Evolutionary conservation across 2,888 invertebrate genomes (phyloP), one percentile per base, ranked within the genome.

Genomic region (Agrotis exclamationis): DNA sequence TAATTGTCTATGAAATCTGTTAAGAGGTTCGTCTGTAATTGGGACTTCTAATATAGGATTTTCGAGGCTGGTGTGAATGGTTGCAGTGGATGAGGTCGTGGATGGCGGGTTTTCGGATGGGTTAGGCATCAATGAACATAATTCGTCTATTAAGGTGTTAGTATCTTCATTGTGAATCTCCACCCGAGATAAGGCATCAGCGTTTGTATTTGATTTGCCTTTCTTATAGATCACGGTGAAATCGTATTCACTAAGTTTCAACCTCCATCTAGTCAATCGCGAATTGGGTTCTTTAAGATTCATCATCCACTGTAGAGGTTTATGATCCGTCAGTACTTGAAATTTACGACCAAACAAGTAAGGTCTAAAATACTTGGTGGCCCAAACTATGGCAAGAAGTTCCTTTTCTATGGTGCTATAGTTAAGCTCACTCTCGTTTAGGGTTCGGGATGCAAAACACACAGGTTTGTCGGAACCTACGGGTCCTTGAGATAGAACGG

Each of bases 371-470:
- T 44, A 44, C 13, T 44, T 44, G 13, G 20, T 50, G 3, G 20
- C 20, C 50, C 50, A 50, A 22, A 50, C 20, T 51, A 51, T 51
- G 13, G 20, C 56, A n/a, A 56, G 56, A 13, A 56, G 1, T 6
- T 56, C 56, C 13, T 56, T 56, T 13, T 56, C 56, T 3, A 56
- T 56, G 33, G 56, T 56, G 1, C 56, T 56, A 33, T 33, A 56
- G 18, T 57, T 57, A 3, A 57, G 14, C 14, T 57, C 56, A 7
- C 56, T 57, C 33, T 57, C 33, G 1, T 57, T 33, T n/a, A 33
- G n/a, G 6, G n/a, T 57, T 33, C 56, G 33, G 3, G 56, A 57
- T 33, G 56, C 56, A 13, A n/a, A 33, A 33, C 56, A 57, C 6
- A 57, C 7, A 13, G 33, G 56, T 57, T 56, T 56, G 6, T 56